These are phyloP conservation scores for Saguinus midas DNA, from an alignment of 2,113 vertebrate species.

Conservation along the genomic window DNA sequence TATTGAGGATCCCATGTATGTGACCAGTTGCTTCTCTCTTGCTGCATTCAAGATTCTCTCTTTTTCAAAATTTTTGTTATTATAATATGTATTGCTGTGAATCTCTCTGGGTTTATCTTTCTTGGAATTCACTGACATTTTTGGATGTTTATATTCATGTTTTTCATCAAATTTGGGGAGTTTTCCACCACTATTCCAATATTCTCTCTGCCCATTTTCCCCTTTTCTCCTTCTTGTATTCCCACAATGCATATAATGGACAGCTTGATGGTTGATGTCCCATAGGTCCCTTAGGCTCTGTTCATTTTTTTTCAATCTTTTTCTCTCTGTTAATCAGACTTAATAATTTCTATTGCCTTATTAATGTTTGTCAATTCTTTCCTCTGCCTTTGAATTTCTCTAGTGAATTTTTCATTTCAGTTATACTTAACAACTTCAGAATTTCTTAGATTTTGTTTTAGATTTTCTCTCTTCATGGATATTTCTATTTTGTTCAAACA, in stretches of 20 bases:
- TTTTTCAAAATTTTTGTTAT: background rate
- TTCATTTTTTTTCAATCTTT: background rate
- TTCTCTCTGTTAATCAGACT: background rate
- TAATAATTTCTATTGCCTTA: background rate
- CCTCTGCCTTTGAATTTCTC: background rate
- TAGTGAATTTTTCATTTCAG: background rate
- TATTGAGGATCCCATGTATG: too few relatives aligned
- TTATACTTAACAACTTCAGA: background rate
- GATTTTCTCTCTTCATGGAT: background rate
- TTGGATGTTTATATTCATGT: background rate
- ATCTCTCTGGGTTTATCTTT: background rate
- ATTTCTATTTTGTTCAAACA: too few relatives aligned
- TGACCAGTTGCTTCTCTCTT: too few relatives aligned
- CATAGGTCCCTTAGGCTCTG: background rate
- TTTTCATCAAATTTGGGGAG: background rate
- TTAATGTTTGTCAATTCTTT: background rate
- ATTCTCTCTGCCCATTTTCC: background rate
- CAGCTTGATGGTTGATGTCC: background rate
- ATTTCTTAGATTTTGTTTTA: background rate
- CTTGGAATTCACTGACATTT: background rate
- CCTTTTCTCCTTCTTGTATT: background rate
- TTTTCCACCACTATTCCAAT: background rate
- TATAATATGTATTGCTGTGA: background rate
- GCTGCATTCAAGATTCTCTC: too few relatives aligned
- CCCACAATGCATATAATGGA: background rate